phyloP scores from a whole-genome alignment of 30 jellyfish, hydroid and myxozoan genomes.

The Pelagia noctiluca region DNA sequence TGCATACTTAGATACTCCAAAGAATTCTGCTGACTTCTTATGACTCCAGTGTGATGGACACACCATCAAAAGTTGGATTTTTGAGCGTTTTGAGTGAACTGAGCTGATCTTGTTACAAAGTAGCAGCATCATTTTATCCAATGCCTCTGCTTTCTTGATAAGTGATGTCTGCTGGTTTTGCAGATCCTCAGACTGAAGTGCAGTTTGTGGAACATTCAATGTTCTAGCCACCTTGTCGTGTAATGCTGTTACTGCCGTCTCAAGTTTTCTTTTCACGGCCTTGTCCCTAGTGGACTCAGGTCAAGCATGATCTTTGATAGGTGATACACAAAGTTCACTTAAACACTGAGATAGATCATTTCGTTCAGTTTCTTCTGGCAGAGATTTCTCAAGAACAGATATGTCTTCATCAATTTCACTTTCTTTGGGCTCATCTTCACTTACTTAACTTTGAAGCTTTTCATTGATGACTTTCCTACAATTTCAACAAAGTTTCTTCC shows the following conservation, averaged over 20 bases:
- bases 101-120: not conserved
- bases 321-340: not conserved
- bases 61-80: constrained; percentile 46
- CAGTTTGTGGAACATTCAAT: constrained; percentile 8
- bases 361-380: not conserved
- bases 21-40: constrained; percentile 52
- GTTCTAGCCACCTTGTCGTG: not conserved
- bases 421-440: not conserved
- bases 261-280: too few relatives aligned
- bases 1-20: constrained; percentile 37
- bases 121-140: not conserved
- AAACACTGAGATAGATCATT: constrained; percentile 4
- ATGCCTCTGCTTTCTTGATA: not conserved
- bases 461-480: constrained; percentile 6
- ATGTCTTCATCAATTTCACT: not conserved
- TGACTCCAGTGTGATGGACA: constrained; percentile 34
- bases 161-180: not conserved
- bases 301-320: not conserved
- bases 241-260: constrained; percentile 6
- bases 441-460: not conserved
- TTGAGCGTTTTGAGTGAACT: not conserved
- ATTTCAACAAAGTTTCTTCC: not conserved
- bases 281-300: not conserved
- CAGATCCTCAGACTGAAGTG: not conserved
- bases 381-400: too few relatives aligned